Evolutionary conservation across 2,113 vertebrate genomes (phyloP).

Genomic region (Phrynosoma blainvillii): DNA sequence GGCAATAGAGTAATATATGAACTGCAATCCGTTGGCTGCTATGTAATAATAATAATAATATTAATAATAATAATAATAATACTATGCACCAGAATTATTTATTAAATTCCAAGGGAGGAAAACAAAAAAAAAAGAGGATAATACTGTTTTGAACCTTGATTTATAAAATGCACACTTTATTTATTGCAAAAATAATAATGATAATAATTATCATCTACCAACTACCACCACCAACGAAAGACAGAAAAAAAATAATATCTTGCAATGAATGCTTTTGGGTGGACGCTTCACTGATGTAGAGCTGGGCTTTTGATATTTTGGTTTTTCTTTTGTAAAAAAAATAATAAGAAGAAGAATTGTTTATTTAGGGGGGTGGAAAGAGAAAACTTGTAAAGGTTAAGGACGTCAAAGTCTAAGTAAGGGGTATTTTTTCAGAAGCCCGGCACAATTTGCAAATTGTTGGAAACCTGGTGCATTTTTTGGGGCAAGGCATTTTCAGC

Average conservation of each 20-base stretch:
- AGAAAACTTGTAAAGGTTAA: constrained; percentile 22
- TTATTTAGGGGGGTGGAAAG: constrained; percentile 29
- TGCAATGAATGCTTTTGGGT: constrained; percentile 40
- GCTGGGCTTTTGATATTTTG: neutral
- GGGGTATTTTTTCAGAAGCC: constrained; percentile 30
- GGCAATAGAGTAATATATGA: constrained; percentile 77
- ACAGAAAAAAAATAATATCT: neutral
- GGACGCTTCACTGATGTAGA: constrained; percentile 20
- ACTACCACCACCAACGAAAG: too few relatives aligned
- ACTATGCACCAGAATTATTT: constrained; percentile 86
- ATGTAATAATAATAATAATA: constrained; percentile 67
- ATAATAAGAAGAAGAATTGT: constrained; percentile 5
- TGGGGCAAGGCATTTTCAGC: constrained; percentile 68
- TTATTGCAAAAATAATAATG: constrained; percentile 31
- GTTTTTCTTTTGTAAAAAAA: constrained; percentile 8
- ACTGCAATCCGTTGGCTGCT: constrained; percentile 85
- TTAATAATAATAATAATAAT: neutral
- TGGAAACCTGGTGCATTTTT: constrained; percentile 70
- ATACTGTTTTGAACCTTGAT: constrained; percentile 55
- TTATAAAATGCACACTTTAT: constrained; percentile 57
- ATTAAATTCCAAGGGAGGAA: constrained; percentile 67
- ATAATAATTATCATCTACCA: neutral
- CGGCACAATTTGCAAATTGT: constrained; percentile 32
- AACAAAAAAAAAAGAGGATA: neutral
- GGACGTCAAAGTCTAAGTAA: neutral